These are phyloP conservation scores for Tamandua tetradactyla DNA, from an alignment of 2,797 vertebrate genomes.

Conservation along the genomic window DNA sequence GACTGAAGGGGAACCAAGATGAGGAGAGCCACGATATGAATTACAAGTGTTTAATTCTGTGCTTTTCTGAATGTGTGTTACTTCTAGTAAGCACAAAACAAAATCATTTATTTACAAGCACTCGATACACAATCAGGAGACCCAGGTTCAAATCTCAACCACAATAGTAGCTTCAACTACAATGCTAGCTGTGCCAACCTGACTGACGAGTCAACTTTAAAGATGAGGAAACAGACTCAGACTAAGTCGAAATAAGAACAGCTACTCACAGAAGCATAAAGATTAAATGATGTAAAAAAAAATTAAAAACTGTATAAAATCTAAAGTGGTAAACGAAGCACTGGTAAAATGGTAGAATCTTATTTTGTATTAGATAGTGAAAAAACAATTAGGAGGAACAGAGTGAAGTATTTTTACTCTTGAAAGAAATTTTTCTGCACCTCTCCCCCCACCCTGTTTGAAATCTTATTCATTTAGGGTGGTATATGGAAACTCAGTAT, in stretches of 20 bases:
- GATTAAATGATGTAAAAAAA: slow-evolving; percentile 29
- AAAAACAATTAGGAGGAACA: slow-evolving; percentile 15
- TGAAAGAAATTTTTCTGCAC: background rate
- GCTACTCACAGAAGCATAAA: slow-evolving; percentile 7
- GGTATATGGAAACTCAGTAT: too few species aligned
- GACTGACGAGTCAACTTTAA: slow-evolving; percentile 27
- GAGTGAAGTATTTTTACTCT: background rate
- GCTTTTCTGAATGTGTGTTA: slow-evolving; percentile 27
- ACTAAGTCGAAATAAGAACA: background rate
- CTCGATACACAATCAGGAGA: background rate
- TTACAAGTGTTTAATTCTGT: background rate
- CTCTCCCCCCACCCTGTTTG: background rate
- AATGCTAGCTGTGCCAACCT: background rate
- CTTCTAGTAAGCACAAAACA: slow-evolving; percentile 53
- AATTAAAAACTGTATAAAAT: background rate
- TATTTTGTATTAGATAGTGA: background rate
- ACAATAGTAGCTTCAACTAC: background rate
- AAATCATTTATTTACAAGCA: slow-evolving; percentile 48
- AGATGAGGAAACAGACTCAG: background rate
- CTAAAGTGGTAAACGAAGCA: background rate
- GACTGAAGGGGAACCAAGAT: background rate
- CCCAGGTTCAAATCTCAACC: slow-evolving; percentile 11
- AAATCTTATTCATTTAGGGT: background rate
- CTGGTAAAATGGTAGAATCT: background rate
- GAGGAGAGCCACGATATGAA: background rate